Evolutionary conservation across 2,113 vertebrate species (phyloP).

Genomic region (Sturnus vulgaris): DNA sequence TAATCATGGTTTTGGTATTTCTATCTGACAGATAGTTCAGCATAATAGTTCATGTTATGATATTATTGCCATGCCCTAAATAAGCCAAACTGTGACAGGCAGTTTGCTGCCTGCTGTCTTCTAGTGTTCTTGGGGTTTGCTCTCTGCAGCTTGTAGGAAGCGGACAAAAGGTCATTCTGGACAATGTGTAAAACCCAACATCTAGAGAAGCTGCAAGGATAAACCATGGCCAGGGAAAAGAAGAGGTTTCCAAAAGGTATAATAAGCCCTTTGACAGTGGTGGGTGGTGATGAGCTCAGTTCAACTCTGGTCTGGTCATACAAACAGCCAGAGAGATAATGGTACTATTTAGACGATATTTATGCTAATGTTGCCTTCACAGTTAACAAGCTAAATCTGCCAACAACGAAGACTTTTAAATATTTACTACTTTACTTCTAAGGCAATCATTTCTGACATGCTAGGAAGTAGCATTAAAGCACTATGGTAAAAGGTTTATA

Average conservation of each 20-base stretch:
- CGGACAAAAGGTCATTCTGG: background rate
- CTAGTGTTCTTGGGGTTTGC: background rate
- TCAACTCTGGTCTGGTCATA: background rate
- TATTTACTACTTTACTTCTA: constrained; percentile 54
- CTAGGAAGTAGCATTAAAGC: constrained; percentile 39
- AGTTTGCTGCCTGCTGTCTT: background rate
- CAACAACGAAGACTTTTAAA: constrained; percentile 26
- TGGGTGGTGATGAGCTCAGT: background rate
- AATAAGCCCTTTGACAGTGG: background rate
- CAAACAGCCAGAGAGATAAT: background rate
- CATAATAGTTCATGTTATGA: background rate
- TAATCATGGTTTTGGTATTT: background rate
- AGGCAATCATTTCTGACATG: constrained; percentile 55
- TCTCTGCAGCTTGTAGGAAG: background rate
- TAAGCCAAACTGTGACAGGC: background rate
- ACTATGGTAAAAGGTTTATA: constrained; percentile 34
- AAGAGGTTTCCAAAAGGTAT: background rate
- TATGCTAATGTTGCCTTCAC: constrained; percentile 29
- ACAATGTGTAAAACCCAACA: accelerated
- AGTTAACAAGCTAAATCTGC: constrained; percentile 54
- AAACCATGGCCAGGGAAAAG: background rate
- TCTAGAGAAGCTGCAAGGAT: background rate
- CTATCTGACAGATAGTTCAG: background rate
- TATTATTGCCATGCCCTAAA: background rate
- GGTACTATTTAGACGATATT: background rate